Percentiles rank a stretch among this genome's conserved stretches.
phyloP scores from a whole-genome alignment of 2,797 vertebrate species.

The Gymnopithys bicolor region DNA sequence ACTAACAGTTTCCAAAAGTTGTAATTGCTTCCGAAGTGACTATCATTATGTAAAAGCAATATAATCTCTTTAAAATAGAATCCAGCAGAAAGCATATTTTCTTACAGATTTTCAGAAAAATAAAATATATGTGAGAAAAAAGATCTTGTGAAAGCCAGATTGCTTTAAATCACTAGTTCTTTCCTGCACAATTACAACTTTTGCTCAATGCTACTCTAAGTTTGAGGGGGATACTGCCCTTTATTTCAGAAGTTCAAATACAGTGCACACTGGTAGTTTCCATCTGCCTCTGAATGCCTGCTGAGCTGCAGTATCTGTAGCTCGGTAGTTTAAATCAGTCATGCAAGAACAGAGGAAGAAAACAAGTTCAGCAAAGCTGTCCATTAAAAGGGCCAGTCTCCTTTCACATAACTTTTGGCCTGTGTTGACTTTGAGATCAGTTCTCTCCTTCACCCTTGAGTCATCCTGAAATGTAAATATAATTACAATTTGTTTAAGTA shows the following conservation, averaged over 20 bases:
- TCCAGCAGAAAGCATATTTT: background rate
- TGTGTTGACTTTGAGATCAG: background rate
- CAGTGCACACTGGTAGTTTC: background rate
- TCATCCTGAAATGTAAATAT: background rate
- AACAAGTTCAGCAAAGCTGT: background rate
- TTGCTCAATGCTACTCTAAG: background rate
- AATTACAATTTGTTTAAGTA: background rate
- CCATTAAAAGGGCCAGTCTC: background rate
- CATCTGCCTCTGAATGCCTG: conserved; percentile 19
- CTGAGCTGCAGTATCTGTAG: conserved; percentile 11
- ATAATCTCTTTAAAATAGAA: background rate
- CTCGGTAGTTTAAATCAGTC: background rate
- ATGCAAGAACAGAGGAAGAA: background rate
- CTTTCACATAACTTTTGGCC: background rate
- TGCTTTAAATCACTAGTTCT: background rate
- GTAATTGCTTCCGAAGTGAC: background rate
- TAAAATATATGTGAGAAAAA: background rate
- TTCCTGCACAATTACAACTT: background rate
- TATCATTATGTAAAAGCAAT: background rate
- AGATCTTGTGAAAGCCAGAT: background rate
- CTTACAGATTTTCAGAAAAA: background rate
- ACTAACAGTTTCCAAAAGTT: background rate
- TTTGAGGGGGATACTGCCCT: background rate
- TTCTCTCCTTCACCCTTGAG: background rate
- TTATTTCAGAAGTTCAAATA: conserved; percentile 4